These are phyloP conservation scores for Epizoanthus scotinus DNA, from an alignment of 92 coral and sea anemone genomes.

Conservation along the genomic window DNA sequence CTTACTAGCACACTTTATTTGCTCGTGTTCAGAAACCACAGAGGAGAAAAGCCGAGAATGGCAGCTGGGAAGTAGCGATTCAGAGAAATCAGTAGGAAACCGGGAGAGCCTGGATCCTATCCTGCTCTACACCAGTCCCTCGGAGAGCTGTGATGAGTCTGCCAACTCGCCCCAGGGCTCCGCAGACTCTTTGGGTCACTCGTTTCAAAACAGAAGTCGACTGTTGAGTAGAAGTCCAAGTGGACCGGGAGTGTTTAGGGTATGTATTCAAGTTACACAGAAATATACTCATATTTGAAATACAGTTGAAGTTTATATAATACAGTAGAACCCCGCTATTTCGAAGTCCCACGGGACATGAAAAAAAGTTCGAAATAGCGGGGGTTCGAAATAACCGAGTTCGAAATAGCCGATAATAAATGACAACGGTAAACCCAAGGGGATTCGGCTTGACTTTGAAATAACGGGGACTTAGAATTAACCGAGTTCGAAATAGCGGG, in stretches of 20 bases:
- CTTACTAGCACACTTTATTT: too few relatives aligned
- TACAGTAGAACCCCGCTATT: too few relatives aligned
- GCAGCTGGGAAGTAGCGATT: constrained; percentile 47
- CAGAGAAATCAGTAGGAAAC: constrained; percentile 23
- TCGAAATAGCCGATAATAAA: too few relatives aligned
- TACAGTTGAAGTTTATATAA: too few relatives aligned
- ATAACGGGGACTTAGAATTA: too few relatives aligned
- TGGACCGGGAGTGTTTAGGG: constrained; percentile 82
- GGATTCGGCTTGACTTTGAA: too few relatives aligned
- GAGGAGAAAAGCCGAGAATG: constrained; percentile 15
- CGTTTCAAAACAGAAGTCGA: constrained; percentile 74
- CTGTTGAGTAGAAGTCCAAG: constrained; percentile 89
- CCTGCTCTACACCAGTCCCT: constrained; percentile 48
- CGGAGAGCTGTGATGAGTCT: constrained; percentile 48
- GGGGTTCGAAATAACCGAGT: too few relatives aligned
- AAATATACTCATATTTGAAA: too few relatives aligned
- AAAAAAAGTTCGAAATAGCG: too few relatives aligned
- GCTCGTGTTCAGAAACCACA: background rate
- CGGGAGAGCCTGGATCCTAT: constrained; percentile 56
- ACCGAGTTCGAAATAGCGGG: too few relatives aligned
- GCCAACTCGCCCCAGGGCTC: constrained; percentile 49
- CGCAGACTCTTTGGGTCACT: constrained; percentile 56
- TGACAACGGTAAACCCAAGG: too few relatives aligned
- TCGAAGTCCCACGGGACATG: too few relatives aligned
- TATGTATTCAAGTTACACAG: constrained; percentile 34